phyloP scores from a whole-genome alignment of 2,113 vertebrate genomes.

The Thalassarche chlororhynchos region DNA sequence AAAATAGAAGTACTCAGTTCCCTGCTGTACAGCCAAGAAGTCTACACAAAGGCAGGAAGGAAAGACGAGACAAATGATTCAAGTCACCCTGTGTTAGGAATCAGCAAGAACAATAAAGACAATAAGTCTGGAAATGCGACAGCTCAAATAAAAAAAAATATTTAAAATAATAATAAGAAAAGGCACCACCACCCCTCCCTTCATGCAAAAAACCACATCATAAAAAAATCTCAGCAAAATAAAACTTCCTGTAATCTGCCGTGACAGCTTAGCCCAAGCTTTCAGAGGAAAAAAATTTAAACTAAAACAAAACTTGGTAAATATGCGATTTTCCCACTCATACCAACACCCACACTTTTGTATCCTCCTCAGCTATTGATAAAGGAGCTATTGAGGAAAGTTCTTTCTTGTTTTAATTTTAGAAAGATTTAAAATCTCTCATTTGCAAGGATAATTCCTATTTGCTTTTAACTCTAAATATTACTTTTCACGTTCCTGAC shows the following conservation, averaged over 20 bases:
- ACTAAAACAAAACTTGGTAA: neutral
- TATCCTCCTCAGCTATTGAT: neutral
- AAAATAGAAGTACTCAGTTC: neutral
- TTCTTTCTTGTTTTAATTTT: neutral
- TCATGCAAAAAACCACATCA: neutral
- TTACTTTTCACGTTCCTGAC: neutral
- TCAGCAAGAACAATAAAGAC: constrained; percentile 43
- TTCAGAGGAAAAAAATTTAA: neutral
- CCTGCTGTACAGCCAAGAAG: constrained; percentile 23
- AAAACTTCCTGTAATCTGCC: neutral
- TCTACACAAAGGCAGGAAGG: constrained; percentile 78
- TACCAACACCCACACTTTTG: neutral
- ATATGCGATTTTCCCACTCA: neutral
- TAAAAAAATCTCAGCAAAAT: neutral
- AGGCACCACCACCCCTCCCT: neutral
- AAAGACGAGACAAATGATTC: constrained; percentile 69
- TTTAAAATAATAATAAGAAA: constrained; percentile 9
- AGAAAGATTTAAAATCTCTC: neutral
- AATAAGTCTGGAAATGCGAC: constrained; percentile 8
- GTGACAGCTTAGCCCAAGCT: neutral
- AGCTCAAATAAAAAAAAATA: constrained; percentile 25
- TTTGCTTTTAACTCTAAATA: neutral
- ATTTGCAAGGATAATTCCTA: constrained; percentile 1
- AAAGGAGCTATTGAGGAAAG: neutral
- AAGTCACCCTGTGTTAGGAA: constrained; percentile 41